Percentiles rank a stretch among this genome's conserved stretches.
Conservation (phyloP, 2,888 invertebrate genomes). For the Zygaena filipendulae region DNA sequence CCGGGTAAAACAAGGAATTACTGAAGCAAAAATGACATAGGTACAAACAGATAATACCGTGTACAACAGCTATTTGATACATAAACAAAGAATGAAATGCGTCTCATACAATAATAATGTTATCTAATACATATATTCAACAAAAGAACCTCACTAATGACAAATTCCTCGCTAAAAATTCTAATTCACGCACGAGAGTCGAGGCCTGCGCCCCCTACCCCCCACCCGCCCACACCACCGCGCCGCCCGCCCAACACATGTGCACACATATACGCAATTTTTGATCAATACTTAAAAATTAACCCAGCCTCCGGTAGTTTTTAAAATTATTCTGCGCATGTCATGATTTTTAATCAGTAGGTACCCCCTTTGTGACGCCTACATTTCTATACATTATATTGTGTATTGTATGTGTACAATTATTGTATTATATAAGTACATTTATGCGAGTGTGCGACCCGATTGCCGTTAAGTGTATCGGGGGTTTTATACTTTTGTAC, state of each 20-base stretch:
- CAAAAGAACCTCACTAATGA: slow-evolving; percentile 46
- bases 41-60: too few relatives aligned
- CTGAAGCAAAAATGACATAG: too few relatives aligned
- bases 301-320: slow-evolving; percentile 65
- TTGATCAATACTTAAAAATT: slow-evolving; percentile 70
- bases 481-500: too few relatives aligned
- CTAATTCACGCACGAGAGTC: slow-evolving; percentile 54
- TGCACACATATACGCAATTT: slow-evolving; percentile 56
- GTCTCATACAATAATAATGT: too few relatives aligned
- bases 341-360: slow-evolving; percentile 65
- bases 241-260: slow-evolving; percentile 19
- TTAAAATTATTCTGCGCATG: slow-evolving; percentile 68
- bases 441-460: slow-evolving; percentile 21
- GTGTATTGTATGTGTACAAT: slow-evolving; percentile 30
- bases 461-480: slow-evolving; percentile 17
- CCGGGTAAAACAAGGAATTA: too few relatives aligned
- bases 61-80: background rate
- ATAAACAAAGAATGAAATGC: too few relatives aligned
- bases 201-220: slow-evolving; percentile 18
- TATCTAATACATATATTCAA: too few relatives aligned
- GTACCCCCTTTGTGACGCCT: slow-evolving; percentile 50
- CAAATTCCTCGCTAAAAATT: slow-evolving; percentile 50
- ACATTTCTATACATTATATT: slow-evolving; percentile 24
- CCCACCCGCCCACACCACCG: slow-evolving; percentile 18
- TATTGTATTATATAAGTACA: slow-evolving; percentile 25